Evolutionary conservation across 2,113 vertebrate species (phyloP).

Genomic region (Helogale parvula): DNA sequence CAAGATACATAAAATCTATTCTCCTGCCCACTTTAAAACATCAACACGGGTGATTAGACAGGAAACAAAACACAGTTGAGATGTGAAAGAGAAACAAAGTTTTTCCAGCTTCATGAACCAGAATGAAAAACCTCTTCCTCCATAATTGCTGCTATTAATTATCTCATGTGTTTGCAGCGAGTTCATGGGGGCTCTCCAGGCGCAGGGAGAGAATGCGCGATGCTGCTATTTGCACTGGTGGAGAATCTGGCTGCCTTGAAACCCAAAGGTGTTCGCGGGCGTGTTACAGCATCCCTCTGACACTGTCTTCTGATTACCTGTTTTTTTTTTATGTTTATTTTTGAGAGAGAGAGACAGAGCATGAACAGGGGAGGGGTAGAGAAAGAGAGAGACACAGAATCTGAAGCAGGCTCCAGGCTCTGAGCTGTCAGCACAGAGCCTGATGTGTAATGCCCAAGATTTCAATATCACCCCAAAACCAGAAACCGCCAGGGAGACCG

Average conservation of each 20-base stretch:
- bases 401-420: no score
- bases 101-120: constrained; percentile 47
- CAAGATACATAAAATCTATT: constrained; percentile 33
- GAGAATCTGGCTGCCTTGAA: not conserved
- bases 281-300: not conserved
- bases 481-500: no score
- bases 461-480: no score
- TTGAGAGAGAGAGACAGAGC: no score
- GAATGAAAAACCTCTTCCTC: not conserved
- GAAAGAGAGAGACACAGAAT: no score
- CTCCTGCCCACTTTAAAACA: constrained; percentile 14
- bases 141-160: not conserved
- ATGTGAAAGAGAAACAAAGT: constrained; percentile 27
- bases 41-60: constrained; percentile 6
- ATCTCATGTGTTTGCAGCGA: not conserved
- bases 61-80: constrained; percentile 44
- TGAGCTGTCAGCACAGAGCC: no score
- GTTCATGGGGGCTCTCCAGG: not conserved
- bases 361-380: no score
- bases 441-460: no score
- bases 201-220: not conserved
- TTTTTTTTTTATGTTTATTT: no score
- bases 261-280: not conserved
- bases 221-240: not conserved
- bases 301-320: not conserved